Evolutionary conservation across 2,888 invertebrate genomes (phyloP), one percentile per base, ranked within the genome.

Genomic region (Melangyna quadrimaculata): DNA sequence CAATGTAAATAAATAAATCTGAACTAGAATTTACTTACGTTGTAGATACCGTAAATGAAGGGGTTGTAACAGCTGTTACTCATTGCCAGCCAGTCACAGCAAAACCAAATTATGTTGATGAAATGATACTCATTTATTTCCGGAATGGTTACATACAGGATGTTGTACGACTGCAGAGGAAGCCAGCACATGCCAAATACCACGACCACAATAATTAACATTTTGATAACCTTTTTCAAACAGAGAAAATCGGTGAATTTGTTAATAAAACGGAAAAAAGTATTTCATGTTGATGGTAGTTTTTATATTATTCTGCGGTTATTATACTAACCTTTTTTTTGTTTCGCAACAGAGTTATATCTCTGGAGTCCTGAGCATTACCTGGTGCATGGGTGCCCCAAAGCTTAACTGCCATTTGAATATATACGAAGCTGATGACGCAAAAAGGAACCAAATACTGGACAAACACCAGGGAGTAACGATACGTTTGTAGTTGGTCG

Each of bases 21-120:
- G 10, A 40, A 57, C 37, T 12, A 17, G 4, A 14, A 12, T 40
- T 19, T 88, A 94, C 95, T 96, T 93, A 97, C 97, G 90, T 97
- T 97, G 89, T 97, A 96, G 88, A 97, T 96, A 40, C 97, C 97
- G 90, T 97, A 97, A 89, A 97, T 97, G 90, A 97, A 97, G 0
- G 97, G 97, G 91, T 97, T 97, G 91, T 96, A 96, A 91, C 97
- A 97, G 75, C 97, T 97, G 90, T 97, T 97, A 89, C 96, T 96
- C 97, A 97, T 97, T 1, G 96, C 96, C 90, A 97, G 92, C 96
- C 96, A 97, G 91, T 97, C 97, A 89, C 95, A 96, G 91, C 95
- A 96, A 92, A 97, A 97, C 94, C 96, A 97, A 78, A 97, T 94
- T 61, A 97, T 95, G 92, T 97, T 96, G 89, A 97, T 96, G 91